Percentiles rank a stretch among this genome's conserved stretches.
These are phyloP conservation scores for Pristis pectinata DNA, from an alignment of 2,797 vertebrate species.

Conservation along the genomic window DNA sequence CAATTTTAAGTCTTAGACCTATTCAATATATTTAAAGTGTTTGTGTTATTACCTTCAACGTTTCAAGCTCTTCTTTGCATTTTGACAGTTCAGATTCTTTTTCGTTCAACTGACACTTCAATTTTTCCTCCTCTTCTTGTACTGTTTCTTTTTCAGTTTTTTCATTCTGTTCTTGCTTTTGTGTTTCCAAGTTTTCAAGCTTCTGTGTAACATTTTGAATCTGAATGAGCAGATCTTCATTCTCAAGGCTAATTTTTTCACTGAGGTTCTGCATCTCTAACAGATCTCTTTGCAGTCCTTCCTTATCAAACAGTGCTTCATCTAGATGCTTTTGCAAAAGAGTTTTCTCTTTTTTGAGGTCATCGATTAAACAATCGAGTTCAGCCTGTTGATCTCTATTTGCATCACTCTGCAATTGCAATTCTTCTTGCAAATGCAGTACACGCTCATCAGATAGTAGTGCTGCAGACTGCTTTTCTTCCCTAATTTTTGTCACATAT, in stretches of 20 bases:
- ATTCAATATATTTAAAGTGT: neutral
- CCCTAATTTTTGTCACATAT: slow-evolving; percentile 51
- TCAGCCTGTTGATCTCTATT: slow-evolving; percentile 58
- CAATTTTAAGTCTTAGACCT: neutral
- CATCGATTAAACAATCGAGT: slow-evolving; percentile 58
- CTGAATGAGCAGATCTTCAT: slow-evolving; percentile 60
- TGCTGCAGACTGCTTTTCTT: slow-evolving; percentile 50
- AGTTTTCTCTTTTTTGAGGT: slow-evolving; percentile 66
- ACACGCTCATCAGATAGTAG: slow-evolving; percentile 49
- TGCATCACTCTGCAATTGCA: slow-evolving; percentile 60
- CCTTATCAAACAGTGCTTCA: slow-evolving; percentile 64
- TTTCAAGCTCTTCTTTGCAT: slow-evolving; percentile 62
- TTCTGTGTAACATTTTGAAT: slow-evolving; percentile 55
- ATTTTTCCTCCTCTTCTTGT: slow-evolving; percentile 49
- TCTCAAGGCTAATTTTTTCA: slow-evolving; percentile 69
- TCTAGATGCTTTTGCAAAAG: slow-evolving; percentile 66
- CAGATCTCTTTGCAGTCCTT: slow-evolving; percentile 67
- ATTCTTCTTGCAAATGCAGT: slow-evolving; percentile 50
- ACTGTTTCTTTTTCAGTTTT: slow-evolving; percentile 42
- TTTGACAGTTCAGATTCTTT: slow-evolving; percentile 68
- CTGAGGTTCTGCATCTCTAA: slow-evolving; percentile 65
- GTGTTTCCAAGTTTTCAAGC: slow-evolving; percentile 52
- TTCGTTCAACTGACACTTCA: slow-evolving; percentile 62
- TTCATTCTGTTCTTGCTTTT: slow-evolving; percentile 50
- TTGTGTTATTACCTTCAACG: slow-evolving; percentile 68